Evolutionary conservation across 2,797 vertebrate species (phyloP), one percentile per base, ranked within the genome.

Genomic region (Eurystomus glaucurus): DNA sequence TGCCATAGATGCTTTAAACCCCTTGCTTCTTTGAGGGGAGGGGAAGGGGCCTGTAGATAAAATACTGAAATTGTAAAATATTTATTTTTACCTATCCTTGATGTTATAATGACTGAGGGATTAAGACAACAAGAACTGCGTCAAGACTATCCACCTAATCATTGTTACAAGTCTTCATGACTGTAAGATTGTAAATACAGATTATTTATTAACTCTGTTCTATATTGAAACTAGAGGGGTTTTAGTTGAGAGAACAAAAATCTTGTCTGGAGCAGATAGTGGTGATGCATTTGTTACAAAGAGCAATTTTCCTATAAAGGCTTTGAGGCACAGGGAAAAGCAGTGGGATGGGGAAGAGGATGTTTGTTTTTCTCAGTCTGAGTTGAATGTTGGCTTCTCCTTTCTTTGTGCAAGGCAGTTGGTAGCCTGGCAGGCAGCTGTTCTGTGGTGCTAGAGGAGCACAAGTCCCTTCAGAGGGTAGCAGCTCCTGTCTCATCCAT

Each of bases 161-260:
- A 91, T 98, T 97, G 85, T 97, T 97, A 93, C 66, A 76, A 98
- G 98, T 98, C 97, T 98, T 97, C 74, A 90, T 68, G 97, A 98
- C 98, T 98, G 96, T 98, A 98, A 97, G 97, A 98, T 98, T 99
- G 98, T 99, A 99, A 99, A 99, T 99, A 99, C 97, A 97, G 97
- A 97, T 99, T 99, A 99, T 99, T 98, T 99, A 99, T 99, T 99
- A 98, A 98, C 97, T 98, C 97, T 98, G 98, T 98, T 98, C 98
- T 98, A 94, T 99, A 99, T 92, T 98, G 98, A 99, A 99, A 93
- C 84, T 97, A 97, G 94, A 96, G 37, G 83, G 60, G 35, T 9
- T 74, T 98, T 96, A 96, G 75, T 65, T 92, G 96, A 96, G 94
- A 87, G 51, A 85, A 96, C 93, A 81, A 96, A 90, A 85, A 29